Evolutionary conservation across 2,113 vertebrate species (phyloP), one percentile per base, ranked within the genome.

Genomic region (Baryphthengus martii): DNA sequence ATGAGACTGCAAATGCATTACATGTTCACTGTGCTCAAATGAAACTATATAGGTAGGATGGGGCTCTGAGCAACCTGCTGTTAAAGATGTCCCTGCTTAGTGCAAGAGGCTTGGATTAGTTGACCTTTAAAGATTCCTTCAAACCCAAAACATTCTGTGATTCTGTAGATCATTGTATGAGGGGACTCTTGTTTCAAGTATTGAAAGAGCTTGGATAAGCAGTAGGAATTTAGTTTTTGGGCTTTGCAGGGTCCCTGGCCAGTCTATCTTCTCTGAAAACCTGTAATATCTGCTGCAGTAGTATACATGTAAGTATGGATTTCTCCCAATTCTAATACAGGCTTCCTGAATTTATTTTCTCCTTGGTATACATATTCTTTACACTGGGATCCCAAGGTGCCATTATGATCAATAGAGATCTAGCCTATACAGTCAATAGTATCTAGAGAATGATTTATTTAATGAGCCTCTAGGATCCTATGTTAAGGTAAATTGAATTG

Each of bases 381-480:
- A 40, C 24, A 13, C 35, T 77, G 40, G 35, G 29, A 45, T 77
- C 61, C 18, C 77, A 59, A 62, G 19, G 5, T 93, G 61, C 42
- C 24, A 4, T 93, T 82, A 33, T 47, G 47, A 61, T 66, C 65
- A 78, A 37, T 67, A 72, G 74, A 78, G 33, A 67, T 93, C 65
- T 75, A 89, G 42, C 58, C 73, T 63, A 56, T 85, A n/a, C 39
- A 35, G 66, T 78, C 89, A 94, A 44, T 87, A 89, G 47, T 72
- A 70, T 89, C 77, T 79, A 29, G 52, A 75, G 74, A 87, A 67
- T 85, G 61, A 78, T 94, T 85, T 88, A 59, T 89, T 91, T 93
- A 78, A 78, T 75, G 70, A 87, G 39, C 33, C 66, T 89, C 42
- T 39, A 44, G 50, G 35, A 74, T 16, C 61, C 50, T 89, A 17